Conservation (phyloP, 2,113 vertebrate species). For the Myanophis thanlyinensis region DNA sequence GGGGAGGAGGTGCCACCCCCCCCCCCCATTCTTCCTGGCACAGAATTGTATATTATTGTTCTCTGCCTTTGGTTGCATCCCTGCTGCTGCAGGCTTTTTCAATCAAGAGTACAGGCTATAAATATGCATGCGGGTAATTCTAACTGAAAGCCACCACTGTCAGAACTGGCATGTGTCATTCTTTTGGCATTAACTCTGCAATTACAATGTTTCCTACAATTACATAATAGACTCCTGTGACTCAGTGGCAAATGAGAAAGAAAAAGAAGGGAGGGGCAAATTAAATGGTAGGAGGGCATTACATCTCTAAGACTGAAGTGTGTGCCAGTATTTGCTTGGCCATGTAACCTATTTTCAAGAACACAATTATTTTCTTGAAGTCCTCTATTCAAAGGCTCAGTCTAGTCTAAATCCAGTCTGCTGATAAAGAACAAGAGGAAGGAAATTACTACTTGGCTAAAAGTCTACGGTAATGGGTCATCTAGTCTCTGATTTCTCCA, state of each 20-base stretch:
- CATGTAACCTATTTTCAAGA: background rate
- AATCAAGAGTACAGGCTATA: background rate
- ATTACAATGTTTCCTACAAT: slow-evolving; percentile 16
- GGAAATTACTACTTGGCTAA: background rate
- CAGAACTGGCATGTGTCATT: slow-evolving; percentile 6
- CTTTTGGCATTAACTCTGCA: background rate
- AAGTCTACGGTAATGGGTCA: background rate
- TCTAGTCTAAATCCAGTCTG: background rate
- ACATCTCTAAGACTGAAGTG: background rate
- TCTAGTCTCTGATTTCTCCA: background rate
- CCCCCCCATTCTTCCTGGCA: background rate
- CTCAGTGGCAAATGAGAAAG: background rate
- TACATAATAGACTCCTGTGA: slow-evolving; percentile 9
- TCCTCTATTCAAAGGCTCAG: background rate
- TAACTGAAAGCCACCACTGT: background rate
- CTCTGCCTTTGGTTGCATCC: background rate
- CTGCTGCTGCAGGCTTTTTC: slow-evolving; percentile 10
- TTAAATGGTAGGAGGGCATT: background rate
- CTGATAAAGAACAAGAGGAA: background rate
- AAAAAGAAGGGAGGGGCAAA: background rate
- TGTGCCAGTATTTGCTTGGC: background rate
- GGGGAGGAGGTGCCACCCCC: background rate
- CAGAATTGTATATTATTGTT: background rate
- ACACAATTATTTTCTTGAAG: background rate
- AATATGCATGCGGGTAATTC: background rate